Evolutionary conservation across 2,888 invertebrate genomes (phyloP).

Genomic region (Punctoribates punctum): DNA sequence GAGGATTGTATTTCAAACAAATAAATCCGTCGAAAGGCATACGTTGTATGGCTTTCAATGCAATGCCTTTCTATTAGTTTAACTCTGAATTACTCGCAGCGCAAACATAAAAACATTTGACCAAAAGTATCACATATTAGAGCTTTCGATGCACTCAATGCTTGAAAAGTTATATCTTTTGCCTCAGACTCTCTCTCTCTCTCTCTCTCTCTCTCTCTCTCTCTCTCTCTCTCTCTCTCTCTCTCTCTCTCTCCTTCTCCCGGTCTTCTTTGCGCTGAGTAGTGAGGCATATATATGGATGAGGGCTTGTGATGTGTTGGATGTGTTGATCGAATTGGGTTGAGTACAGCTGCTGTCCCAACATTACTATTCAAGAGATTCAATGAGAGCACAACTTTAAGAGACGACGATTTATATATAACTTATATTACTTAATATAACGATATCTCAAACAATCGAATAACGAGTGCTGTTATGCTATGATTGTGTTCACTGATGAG

Average conservation of each 20-base stretch:
- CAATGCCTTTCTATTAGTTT: neutral
- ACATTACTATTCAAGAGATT: constrained; percentile 19
- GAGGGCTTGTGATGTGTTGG: neutral
- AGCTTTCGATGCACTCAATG: neutral
- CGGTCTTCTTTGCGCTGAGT: neutral
- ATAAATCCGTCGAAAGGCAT: constrained; percentile 1
- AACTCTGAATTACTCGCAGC: neutral
- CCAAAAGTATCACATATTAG: constrained; percentile 34
- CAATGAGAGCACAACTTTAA: constrained; percentile 3
- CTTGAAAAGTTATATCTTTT: neutral
- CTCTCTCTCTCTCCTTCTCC: neutral
- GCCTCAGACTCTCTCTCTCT: neutral
- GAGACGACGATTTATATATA: constrained; percentile 31
- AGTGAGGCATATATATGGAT: constrained; percentile 18
- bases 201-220: constrained; percentile 28
- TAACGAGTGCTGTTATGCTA: constrained; percentile 20
- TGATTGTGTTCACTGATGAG: constrained; percentile 1
- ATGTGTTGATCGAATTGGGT: constrained; percentile 10
- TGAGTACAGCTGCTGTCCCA: constrained; percentile 28
- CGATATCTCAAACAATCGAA: constrained; percentile 28
- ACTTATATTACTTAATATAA: constrained; percentile 35
- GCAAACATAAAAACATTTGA: constrained; percentile 28
- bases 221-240: constrained; percentile 26
- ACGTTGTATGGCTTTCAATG: neutral
- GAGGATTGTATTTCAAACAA: constrained; percentile 13